A percentile compares a stretch with the other conserved stretches of the same genome.
These are phyloP conservation scores for Brachyistius frenatus DNA, from an alignment of 2,113 vertebrate species.

Conservation along the genomic window DNA sequence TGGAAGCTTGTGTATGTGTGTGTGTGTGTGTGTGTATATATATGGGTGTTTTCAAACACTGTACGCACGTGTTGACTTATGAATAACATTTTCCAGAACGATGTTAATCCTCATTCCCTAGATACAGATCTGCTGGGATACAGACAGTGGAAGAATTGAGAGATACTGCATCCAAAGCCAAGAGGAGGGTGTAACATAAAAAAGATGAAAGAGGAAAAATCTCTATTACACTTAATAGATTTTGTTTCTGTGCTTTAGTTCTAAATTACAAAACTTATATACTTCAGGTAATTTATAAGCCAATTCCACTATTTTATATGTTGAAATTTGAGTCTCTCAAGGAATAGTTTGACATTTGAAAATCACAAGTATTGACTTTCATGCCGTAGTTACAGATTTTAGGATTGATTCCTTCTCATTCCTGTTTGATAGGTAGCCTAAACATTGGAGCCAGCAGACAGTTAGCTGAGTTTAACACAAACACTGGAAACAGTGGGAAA, in stretches of 20 bases:
- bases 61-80: slow-evolving; percentile 14
- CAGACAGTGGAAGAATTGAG: slow-evolving; percentile 35
- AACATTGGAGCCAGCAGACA: too few relatives aligned
- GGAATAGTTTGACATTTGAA: not conserved
- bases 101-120: slow-evolving; percentile 45
- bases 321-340: not conserved
- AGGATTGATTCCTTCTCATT: not conserved
- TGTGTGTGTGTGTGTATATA: not conserved
- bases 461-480: too few relatives aligned
- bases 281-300: too few relatives aligned
- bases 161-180: not conserved
- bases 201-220: slow-evolving; percentile 4
- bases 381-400: not conserved
- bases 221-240: not conserved
- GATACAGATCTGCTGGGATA: slow-evolving; percentile 31
- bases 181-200: slow-evolving; percentile 11
- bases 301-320: not conserved
- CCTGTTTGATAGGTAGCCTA: too few relatives aligned
- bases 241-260: too few relatives aligned
- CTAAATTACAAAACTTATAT: too few relatives aligned
- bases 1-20: not conserved
- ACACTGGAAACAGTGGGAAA: not conserved
- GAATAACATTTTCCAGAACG: slow-evolving; percentile 64
- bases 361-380: not conserved
- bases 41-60: slow-evolving; percentile 27